Base-by-base conservation (phyloP, 1,140 invertebrate genomes). In the Drosophila kikkawai region DNA sequence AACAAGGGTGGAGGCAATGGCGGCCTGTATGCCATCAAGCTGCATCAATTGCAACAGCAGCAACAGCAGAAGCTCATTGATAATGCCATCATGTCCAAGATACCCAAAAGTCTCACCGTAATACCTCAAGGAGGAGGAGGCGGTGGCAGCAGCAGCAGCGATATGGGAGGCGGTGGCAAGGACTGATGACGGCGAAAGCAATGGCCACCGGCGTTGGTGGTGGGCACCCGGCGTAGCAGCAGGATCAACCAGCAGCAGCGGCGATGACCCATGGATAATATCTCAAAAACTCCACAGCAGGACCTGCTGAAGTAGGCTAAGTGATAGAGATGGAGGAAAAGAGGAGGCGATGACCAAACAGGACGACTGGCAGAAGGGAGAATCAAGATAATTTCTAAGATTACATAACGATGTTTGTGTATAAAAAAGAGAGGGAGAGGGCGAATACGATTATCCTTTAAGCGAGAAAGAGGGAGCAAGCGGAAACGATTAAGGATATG, bases 71-170 rank as follows among this genome's bases (percentile, higher is more conserved):
- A 90, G 50, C 81, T 93, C 32, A 82, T 93, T 29, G 90, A 92
- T 29, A 91, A 83, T n/a, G 81, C 85, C 34, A 79, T 93, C 17
- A 93, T 96, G 93, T 95, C 96, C 48, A 96, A 96, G 93, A 96
- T 96, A 82, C 96, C 96, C 12, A 96, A 96, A 91, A 96, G 95
- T 2, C 87, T 96, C 45, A 96, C 96, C 4, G 95, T 96, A 58
- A 96, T 96, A 76, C 95, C 95, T 0, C 96, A 96, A 82, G 86
- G 92, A 22, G 85, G 75, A 53, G 79, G 68, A 26, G 74, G 60
- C n/a, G 4, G 50, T 2, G 5, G 51, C 11, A 19, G 50, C 34
- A 34, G 9, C n/a, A 7, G n/a, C 11, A 12, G 17, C 12, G 29
- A 42, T 4, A 4, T 55, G 22, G 51, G 39, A 12, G 22, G 13